These are phyloP conservation scores for Benthosema pterotum DNA, from an alignment of 2,797 vertebrate genomes.

Conservation along the genomic window DNA sequence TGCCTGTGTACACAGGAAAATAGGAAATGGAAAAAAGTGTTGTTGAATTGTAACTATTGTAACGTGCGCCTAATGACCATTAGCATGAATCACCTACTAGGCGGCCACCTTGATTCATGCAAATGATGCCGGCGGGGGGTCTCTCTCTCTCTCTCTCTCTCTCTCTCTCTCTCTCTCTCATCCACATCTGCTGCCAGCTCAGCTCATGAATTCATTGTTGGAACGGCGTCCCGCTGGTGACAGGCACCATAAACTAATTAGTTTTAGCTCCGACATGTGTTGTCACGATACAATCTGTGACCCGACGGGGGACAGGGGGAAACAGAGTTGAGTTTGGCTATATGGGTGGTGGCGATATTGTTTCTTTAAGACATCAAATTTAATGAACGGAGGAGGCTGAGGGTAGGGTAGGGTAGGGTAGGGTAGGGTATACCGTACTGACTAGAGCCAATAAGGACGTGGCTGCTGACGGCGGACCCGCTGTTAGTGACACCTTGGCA, in stretches of 20 bases:
- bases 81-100: no score
- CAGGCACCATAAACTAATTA: conserved; percentile 68
- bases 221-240: conserved; percentile 49
- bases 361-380: conserved; percentile 58
- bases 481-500: conserved; percentile 49
- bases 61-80: no score
- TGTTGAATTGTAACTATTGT: no score
- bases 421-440: conserved; percentile 17
- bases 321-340: neutral
- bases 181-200: conserved; percentile 34
- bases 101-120: neutral
- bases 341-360: conserved; percentile 12
- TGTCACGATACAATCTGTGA: conserved; percentile 51
- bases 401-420: no score
- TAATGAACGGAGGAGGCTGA: conserved; percentile 31
- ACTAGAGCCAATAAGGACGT: conserved; percentile 42
- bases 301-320: conserved; percentile 17
- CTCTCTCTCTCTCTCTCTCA: conserved; percentile 25
- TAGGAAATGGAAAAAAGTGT: no score
- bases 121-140: conserved; percentile 5
- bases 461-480: no score
- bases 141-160: conserved; percentile 22
- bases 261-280: conserved; percentile 55
- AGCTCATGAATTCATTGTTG: conserved; percentile 69
- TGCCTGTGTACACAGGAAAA: no score